A percentile compares a stretch with the other conserved stretches of the same genome.
These are phyloP conservation scores for Danio albolineatus DNA, from an alignment of 2,797 vertebrate genomes.

Conservation along the genomic window DNA sequence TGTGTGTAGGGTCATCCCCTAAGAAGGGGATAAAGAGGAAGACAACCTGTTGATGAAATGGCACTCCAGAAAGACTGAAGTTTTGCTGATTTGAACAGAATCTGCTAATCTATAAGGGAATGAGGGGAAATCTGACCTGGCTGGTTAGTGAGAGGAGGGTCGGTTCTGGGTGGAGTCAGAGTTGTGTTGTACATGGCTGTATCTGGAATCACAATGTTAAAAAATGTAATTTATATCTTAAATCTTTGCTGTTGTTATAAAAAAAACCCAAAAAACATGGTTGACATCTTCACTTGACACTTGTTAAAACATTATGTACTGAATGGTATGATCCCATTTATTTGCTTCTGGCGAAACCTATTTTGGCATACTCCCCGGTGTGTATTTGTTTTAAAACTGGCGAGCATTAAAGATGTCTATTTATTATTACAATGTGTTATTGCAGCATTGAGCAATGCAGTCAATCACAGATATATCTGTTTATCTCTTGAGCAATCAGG, in stretches of 20 bases:
- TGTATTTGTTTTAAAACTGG: no score
- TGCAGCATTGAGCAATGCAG: no score
- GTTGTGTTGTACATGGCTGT: slow-evolving; percentile 98
- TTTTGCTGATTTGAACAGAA: slow-evolving; percentile 11
- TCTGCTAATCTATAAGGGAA: neutral
- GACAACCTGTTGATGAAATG: slow-evolving; percentile 43
- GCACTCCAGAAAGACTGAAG: neutral
- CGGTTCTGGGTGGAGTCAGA: slow-evolving; percentile 73
- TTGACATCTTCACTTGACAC: neutral
- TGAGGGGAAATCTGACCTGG: slow-evolving; percentile 68
- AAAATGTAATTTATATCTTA: neutral
- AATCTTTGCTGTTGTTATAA: neutral
- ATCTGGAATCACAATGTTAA: slow-evolving; percentile 76
- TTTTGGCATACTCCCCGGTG: no score
- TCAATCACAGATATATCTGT: no score
- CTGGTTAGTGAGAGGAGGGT: slow-evolving; percentile 77
- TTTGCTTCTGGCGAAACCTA: no score
- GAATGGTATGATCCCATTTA: no score
- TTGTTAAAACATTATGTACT: no score
- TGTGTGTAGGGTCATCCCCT: slow-evolving; percentile 91
- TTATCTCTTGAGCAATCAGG: no score
- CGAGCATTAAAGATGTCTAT: no score
- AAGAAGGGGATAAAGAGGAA: slow-evolving; percentile 57
- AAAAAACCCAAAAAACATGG: neutral
- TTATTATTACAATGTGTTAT: no score